phyloP scores from a whole-genome alignment of 92 coral and sea anemone species.

The Epizoanthus ramosus region DNA sequence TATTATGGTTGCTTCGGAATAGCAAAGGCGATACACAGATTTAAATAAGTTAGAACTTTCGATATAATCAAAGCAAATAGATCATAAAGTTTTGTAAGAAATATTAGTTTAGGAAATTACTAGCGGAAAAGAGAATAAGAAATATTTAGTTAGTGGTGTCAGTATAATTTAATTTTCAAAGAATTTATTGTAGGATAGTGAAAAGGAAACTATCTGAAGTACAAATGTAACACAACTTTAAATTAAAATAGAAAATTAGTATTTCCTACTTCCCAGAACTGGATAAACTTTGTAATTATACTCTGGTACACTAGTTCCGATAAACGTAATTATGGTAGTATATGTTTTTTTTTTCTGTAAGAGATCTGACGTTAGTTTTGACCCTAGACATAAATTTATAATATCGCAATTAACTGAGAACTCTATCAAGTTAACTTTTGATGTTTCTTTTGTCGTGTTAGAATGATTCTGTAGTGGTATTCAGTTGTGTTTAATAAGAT shows the following conservation, averaged over 20 bases:
- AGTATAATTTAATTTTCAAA: too few species aligned
- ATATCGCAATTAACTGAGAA: conserved; percentile 14
- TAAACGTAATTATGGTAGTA: background rate
- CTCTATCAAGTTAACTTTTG: background rate
- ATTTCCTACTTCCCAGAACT: conserved; percentile 25
- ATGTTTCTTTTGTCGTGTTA: conserved; percentile 15
- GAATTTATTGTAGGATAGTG: too few species aligned
- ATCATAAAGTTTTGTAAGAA: too few species aligned
- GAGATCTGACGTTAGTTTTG: conserved; percentile 18
- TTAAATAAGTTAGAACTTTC: too few species aligned
- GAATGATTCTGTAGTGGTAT: background rate
- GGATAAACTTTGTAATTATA: conserved; percentile 11
- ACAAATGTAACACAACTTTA: conserved; percentile 8
- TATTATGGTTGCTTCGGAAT: too few species aligned
- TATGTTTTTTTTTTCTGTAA: background rate
- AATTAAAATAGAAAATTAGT: background rate
- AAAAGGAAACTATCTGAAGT: too few species aligned
- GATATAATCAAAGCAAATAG: too few species aligned
- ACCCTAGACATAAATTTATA: conserved; percentile 19
- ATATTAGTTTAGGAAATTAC: too few species aligned
- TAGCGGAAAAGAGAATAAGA: too few species aligned
- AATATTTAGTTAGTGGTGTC: too few species aligned
- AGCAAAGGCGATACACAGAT: too few species aligned
- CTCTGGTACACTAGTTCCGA: background rate
- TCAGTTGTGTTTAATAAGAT: too few species aligned